Evolutionary conservation across 1,140 invertebrate genomes (phyloP), one percentile per base, ranked within the genome.

Genomic region (Probaryconus sp.): DNA sequence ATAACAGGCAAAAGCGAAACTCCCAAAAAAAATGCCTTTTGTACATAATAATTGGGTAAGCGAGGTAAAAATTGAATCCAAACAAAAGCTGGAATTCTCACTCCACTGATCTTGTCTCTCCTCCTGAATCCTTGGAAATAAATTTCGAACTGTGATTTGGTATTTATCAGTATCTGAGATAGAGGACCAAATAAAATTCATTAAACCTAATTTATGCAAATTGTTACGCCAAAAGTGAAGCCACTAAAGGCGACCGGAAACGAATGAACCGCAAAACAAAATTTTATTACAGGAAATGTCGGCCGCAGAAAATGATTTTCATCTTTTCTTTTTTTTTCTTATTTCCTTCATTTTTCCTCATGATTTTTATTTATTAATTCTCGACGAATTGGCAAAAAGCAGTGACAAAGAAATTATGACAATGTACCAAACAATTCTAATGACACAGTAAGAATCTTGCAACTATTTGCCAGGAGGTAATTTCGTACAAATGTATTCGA

Each of bases 171-270:
- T 31, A 42, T 30, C 6, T 14, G 21, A 31, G 24, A 42, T 21
- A n/a, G n/a, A 42, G 21, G 3, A 5, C 5, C 7, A 4, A 28
- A 40, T 40, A 24, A 42, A 42, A 38, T 42, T 17, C 24, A 6
- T 31, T 35, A 47, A 21, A 13, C 37, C 13, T 35, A 47, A 61
- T 61, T 50, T 50, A 61, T 61, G 45, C 17, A 26, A 48, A 50
- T 50, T 40, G n/a, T 14, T 37, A 11, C 31, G 11, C 28, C 26
- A 45, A 45, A 28, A 20, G 11, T n/a, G n/a, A n/a, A n/a, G n/a
- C n/a, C n/a, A 14, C 24, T 7, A 24, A 28, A 11, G 18, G 20
- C 21, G 7, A 56, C 14, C 51, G 51, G 51, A 43, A 42, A 31
- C 9, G 9, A 2, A 50, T 50, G 13, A 33, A 20, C 17, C 11